Base-by-base conservation (phyloP, 2,888 invertebrate genomes). In the Allolobophora icterica region DNA sequence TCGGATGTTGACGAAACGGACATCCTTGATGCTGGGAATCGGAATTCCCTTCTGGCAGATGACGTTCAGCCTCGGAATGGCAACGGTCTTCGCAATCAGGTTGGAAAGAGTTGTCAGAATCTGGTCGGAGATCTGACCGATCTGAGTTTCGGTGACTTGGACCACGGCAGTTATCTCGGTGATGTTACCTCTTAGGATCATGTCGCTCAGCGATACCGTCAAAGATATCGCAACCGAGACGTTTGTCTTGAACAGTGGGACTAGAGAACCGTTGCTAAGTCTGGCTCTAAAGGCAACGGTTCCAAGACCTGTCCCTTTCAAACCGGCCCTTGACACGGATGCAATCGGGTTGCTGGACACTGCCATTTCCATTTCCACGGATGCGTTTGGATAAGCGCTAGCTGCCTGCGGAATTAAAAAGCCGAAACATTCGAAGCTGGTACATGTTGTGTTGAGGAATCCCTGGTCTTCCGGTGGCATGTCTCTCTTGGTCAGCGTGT, bases 321-420 rank as follows among this genome's bases (percentile, higher is more conserved):
- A 4, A 24, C 71, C 90, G 38, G 45, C 35, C 0, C 19, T 19
- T 30, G 58, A 34, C 19, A 90, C 58, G 35, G 38, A 33, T 34
- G 34, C 52, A 52, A 24, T 90, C n/a, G 90, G 90, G 17, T n/a
- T 71, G 21, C 58, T 71, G 58, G 35, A 33, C 0, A 33, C 71
- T 52, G 83, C 90, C 52, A 90, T 33, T 71, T 90, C 90, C 34
- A 90, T 33, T 71, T 90, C 90, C 21, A 71, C 71, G 58, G 90
- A 34, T 34, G 90, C 90, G 90, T 90, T 90, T 71, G 90, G 90
- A 52, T 58, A 90, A 30, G n/a, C 33, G 24, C 8, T 71, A 24
- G 33, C 58, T 30, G 58, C 71, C 30, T n/a, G 34, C 19, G 90
- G 90, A 34, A 90, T 30, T 33, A 71, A 30, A 24, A n/a, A 19